A percentile compares a stretch with the other conserved stretches of the same genome.
These are phyloP conservation scores for Euschistus heros DNA, from an alignment of 1,140 invertebrate species.

Conservation along the genomic window DNA sequence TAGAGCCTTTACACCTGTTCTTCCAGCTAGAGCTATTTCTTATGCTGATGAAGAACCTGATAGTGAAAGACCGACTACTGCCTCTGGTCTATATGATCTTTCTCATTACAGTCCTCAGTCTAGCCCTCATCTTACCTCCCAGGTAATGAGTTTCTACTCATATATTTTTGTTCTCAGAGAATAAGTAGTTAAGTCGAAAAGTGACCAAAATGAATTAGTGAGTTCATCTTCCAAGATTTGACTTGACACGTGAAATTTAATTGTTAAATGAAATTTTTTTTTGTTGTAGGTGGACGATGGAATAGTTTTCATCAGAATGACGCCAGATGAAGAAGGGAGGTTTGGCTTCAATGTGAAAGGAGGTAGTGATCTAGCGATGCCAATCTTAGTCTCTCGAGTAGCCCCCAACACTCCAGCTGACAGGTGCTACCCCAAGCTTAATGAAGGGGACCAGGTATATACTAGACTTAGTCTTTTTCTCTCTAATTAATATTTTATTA, in stretches of 20 bases:
- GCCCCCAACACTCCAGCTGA: conserved; percentile 84
- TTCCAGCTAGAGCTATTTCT: conserved; percentile 28
- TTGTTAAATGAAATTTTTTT: conserved; percentile 37
- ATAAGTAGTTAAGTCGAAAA: no score
- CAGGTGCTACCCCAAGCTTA: conserved; percentile 72
- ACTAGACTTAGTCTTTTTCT: no score
- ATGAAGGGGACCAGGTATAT: conserved; percentile 87
- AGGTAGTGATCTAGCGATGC: conserved; percentile 76
- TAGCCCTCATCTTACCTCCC: no score
- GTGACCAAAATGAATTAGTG: no score
- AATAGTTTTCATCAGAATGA: conserved; percentile 69
- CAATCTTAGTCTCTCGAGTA: conserved; percentile 90
- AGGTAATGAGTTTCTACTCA: no score
- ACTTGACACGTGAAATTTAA: no score
- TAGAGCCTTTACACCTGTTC: conserved; percentile 26
- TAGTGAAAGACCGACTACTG: conserved; percentile 21
- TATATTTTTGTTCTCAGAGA: no score
- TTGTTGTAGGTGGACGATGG: conserved; percentile 43
- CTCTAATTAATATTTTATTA: no score
- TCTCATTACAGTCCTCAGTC: conserved; percentile 16
- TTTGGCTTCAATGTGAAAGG: conserved; percentile 85
- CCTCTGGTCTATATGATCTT: conserved; percentile 25
- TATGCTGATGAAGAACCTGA: conserved; percentile 31
- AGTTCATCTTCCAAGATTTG: neutral
- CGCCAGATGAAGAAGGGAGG: conserved; percentile 69